Evolutionary conservation across 2,797 vertebrate species (phyloP).

Genomic region (Pangasius larnaudii): DNA sequence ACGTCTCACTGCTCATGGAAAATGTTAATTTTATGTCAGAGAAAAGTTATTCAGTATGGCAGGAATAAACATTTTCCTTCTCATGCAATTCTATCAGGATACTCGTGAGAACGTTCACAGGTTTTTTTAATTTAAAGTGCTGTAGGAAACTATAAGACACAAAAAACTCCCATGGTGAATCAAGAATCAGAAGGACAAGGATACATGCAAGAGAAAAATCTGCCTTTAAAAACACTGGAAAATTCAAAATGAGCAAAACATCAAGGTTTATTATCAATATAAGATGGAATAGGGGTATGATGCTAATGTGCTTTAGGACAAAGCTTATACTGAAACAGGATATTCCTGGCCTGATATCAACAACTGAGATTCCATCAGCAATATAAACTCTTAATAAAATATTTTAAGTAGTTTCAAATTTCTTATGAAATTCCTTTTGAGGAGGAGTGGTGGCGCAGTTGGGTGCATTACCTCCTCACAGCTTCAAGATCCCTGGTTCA

Average conservation of each 20-base stretch:
- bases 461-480: neutral
- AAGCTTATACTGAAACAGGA: neutral
- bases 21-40: conserved; percentile 18
- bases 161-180: neutral
- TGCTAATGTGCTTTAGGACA: neutral
- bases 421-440: neutral
- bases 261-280: neutral
- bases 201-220: neutral
- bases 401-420: neutral
- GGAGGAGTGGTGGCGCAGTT: neutral
- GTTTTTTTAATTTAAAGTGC: neutral
- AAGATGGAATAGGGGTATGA: neutral
- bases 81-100: neutral
- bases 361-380: neutral
- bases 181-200: neutral
- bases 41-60: conserved; percentile 12
- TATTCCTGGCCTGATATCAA: neutral
- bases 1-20: neutral
- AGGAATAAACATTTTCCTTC: conserved; percentile 9
- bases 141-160: neutral
- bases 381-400: neutral
- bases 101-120: neutral
- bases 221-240: neutral
- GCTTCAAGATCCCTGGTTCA: neutral
- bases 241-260: neutral